Base-by-base conservation (phyloP, 2,113 vertebrate genomes). In the Carlito syrichta region DNA sequence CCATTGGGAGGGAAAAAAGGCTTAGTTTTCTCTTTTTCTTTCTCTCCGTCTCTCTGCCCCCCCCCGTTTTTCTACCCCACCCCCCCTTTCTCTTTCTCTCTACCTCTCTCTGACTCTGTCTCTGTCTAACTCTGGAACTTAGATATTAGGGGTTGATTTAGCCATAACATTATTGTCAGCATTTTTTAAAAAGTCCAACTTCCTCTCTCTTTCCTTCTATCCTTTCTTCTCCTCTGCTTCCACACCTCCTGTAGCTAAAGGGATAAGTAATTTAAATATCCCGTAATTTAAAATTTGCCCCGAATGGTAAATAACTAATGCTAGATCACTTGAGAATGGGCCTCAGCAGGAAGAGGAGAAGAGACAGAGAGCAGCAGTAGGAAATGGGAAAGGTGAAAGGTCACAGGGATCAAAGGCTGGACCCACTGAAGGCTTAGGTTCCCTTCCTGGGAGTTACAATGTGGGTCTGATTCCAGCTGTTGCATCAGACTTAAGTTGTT, bases 1-100 rank as follows among this genome's bases (percentile, higher is more conserved):
- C 50, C 58, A 22, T 45, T 50, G 40, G 40, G 40, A 84, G 32
- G 71, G 66, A 86, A 83, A 66, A n/a, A 82, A 74, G 11, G 56
- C 30, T 40, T 52, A 16, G 2, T 16, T 2, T 19, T 22, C 1
- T 30, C 8, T n/a, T n/a, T n/a, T n/a, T n/a, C n/a, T n/a, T n/a
- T n/a, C n/a, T n/a, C n/a, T n/a, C n/a, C n/a, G n/a, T 43, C 11
- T 5, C 2, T 45, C 50, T n/a, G n/a, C n/a, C n/a, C n/a, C n/a
- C n/a, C n/a, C n/a, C n/a, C n/a, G n/a, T n/a, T n/a, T n/a, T n/a
- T n/a, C n/a, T n/a, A n/a, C n/a, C n/a, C n/a, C n/a, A n/a, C 62
- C 19, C 5, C 35, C 32, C 22, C 35, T 7, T 20, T 45, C 16
- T 8, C 4, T 22, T 10, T 43, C 11, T 11, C 2, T 45, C n/a